These are phyloP conservation scores for Ricordea florida DNA, from an alignment of 92 coral and sea anemone genomes.

Conservation along the genomic window DNA sequence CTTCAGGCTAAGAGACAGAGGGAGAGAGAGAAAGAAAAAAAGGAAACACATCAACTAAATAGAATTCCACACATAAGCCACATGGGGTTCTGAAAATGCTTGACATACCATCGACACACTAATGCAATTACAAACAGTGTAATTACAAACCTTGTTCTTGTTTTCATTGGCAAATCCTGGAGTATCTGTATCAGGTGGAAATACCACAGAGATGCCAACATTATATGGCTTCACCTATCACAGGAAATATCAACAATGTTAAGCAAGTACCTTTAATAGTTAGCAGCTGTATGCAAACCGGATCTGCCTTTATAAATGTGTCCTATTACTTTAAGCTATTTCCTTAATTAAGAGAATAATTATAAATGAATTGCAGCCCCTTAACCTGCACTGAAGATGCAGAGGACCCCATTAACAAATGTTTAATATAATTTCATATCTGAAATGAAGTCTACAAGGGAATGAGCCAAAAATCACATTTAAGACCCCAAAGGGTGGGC, in stretches of 20 bases:
- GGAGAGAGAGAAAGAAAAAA: not conserved
- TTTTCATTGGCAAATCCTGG: conserved; percentile 98
- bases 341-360: too few relatives aligned
- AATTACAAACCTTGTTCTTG: conserved; percentile 70
- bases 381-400: too few relatives aligned
- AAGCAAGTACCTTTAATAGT: not conserved
- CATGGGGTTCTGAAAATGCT: not conserved
- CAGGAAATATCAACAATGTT: not conserved
- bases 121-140: not conserved
- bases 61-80: too few relatives aligned
- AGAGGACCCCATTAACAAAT: too few relatives aligned
- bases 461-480: too few relatives aligned
- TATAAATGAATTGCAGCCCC: too few relatives aligned
- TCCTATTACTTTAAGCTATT: too few relatives aligned
- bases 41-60: not conserved
- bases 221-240: conserved; percentile 83
- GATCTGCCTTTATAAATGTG: not conserved
- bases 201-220: conserved; percentile 89
- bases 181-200: conserved; percentile 98
- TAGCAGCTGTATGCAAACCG: not conserved
- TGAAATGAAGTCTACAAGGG: too few relatives aligned
- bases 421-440: too few relatives aligned
- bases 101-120: not conserved
- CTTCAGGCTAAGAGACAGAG: conserved; percentile 79
- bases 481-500: too few relatives aligned